Evolutionary conservation across 2,113 vertebrate genomes (phyloP), one percentile per base, ranked within the genome.

Genomic region (Loxodonta africana): DNA sequence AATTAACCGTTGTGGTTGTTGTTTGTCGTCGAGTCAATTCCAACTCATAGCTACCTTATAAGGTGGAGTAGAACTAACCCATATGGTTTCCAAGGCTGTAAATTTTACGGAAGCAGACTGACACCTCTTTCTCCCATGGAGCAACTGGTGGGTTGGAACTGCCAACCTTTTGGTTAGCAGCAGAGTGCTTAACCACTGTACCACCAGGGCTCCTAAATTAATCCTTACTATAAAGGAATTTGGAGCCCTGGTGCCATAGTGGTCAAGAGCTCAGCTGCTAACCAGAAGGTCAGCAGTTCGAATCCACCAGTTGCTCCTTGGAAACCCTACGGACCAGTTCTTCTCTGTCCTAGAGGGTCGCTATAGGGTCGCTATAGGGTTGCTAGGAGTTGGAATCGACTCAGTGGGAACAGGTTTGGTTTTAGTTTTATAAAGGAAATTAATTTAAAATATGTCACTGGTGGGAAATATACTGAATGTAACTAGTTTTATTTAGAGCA

Each of bases 371-470:
- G 48, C 48, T 48, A 48, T 7, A 48, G 48, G 67, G 67, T 69
- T 12, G 25, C 11, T 69, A 30, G 10, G 67, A 69, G 67, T 69
- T 28, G 15, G 30, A 30, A 69, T 23, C 25, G 14, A 69, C 30
- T 33, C 30, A 14, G 33, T 67, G 28, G 26, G 28, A 3, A 48
- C 48, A 48, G 48, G 48, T 48, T 48, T 57, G 53, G 53, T 57
- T 57, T 57, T 15, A 14, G 11, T 57, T 57, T 57, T 17, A 28
- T 51, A 83, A 92, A 74, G 14, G 28, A 90, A 83, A 92, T 67
- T 48, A 73, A 21, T 94, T 91, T 51, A 57, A 95, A 96, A 96
- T 44, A 90, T 63, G 28, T 78, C 48, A 71, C 2, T 53, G 74
- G 30, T 67, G 41, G n/a, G 63, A 96, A 92, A 93, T 60, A 93